Base-by-base conservation (phyloP, 1,140 invertebrate species). In the Bilobella aurantiaca region DNA sequence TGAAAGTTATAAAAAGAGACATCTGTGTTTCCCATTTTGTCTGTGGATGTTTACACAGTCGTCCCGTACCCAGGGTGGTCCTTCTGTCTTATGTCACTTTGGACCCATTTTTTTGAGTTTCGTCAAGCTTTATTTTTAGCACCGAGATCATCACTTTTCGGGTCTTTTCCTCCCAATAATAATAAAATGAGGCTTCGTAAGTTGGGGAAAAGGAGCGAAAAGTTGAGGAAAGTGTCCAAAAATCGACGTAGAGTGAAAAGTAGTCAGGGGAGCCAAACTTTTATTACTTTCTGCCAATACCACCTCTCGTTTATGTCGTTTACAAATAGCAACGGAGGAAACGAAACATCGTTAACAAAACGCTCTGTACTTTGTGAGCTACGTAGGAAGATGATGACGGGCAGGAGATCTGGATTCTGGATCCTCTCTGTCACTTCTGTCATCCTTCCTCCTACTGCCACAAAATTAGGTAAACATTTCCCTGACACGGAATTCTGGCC, bases 31-130 rank as follows among this genome's bases (percentile, higher is more conserved):
- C 25, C 23, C 49, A 23, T 53, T 12, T 53, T 23, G 14, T 53
- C 49, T 53, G n/a, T 5, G 49, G 49, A 53, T 53, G 49, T 53
- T 53, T 53, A 53, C 21, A 53, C 49, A 53, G 49, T 53, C 49
- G 23, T 53, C 49, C 5, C 23, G 25, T 8, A 23, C 5, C 34
- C 49, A 53, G 49, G 49, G 49, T 53, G 49, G 49, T 53, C 49
- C 49, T 53, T 53, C 49, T 53, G 49, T 23, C 49, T 53, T 53
- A 8, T 53, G 49, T 53, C 49, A 53, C 49, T 53, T n/a, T n/a
- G n/a, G n/a, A n/a, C n/a, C n/a, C n/a, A 53, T 53, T 53, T 53
- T 53, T 53, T 12, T 18, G 49, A 53, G 14, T 18, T 12, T 18
- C 5, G 8, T 12, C 5, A 23, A 53, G 21, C 8, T 8, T 14